Percentiles rank a stretch among this genome's conserved stretches.
phyloP scores from a whole-genome alignment of 2,797 vertebrate genomes.

The Gymnoscopelus braueri region DNA sequence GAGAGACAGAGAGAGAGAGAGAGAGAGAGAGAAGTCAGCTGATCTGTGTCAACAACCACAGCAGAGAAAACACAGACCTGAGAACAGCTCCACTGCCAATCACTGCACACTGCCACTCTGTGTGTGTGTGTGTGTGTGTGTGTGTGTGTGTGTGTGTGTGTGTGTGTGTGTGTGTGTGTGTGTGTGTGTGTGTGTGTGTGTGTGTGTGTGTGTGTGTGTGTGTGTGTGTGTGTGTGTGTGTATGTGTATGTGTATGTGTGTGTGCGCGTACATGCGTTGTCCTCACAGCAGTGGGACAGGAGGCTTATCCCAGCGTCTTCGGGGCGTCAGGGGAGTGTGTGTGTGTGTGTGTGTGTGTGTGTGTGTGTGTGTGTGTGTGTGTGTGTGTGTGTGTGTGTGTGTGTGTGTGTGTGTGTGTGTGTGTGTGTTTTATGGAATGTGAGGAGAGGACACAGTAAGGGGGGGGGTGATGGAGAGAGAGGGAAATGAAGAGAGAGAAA shows the following conservation, averaged over 20 bases:
- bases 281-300: too few species aligned
- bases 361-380: conserved; percentile 3
- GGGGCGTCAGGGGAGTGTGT: background rate
- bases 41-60: background rate
- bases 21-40: background rate
- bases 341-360: background rate
- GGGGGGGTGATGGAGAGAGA: too few species aligned
- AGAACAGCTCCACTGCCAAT: background rate
- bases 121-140: conserved; percentile 5
- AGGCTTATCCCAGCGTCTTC: background rate
- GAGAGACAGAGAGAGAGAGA: background rate
- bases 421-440: background rate
- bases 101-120: background rate
- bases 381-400: conserved; percentile 5
- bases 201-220: conserved; percentile 1
- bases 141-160: conserved; percentile 6
- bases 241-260: background rate
- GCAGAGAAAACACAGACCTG: background rate
- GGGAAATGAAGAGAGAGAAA: background rate
- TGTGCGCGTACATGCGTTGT: background rate
- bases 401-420: background rate
- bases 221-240: background rate
- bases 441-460: too few species aligned
- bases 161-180: background rate
- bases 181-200: conserved; percentile 2